phyloP scores from a whole-genome alignment of 2,888 invertebrate species.

The Acronicta psi region DNA sequence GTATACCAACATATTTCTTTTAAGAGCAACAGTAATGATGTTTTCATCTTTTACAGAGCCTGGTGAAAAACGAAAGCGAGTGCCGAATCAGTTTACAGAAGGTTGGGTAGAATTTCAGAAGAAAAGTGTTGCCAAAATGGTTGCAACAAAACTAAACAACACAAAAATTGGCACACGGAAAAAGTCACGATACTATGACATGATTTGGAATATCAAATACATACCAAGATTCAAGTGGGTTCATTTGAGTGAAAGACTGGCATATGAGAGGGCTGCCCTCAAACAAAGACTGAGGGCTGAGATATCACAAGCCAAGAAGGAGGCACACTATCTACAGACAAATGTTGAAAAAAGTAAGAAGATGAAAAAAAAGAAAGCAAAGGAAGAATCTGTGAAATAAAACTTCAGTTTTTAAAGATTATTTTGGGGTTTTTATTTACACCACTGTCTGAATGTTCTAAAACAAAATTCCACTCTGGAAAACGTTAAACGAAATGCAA shows the following conservation, averaged over 20 bases:
- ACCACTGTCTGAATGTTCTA: not conserved
- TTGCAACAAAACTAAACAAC: conserved; percentile 95
- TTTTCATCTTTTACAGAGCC: conserved; percentile 82
- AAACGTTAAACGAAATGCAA: too few relatives aligned
- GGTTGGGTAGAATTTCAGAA: conserved; percentile 98
- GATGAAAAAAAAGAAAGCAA: conserved; percentile 84
- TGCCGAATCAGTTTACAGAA: conserved; percentile 93
- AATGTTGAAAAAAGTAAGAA: conserved; percentile 94
- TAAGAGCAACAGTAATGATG: too few relatives aligned
- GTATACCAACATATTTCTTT: not conserved
- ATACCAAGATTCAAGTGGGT: conserved; percentile 98
- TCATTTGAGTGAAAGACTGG: conserved; percentile 97
- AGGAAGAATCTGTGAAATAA: conserved; percentile 51
- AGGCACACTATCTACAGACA: conserved; percentile 95
- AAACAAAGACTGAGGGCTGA: conserved; percentile 96
- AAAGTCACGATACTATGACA: conserved; percentile 95
- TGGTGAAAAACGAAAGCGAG: conserved; percentile 87
- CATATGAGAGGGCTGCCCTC: conserved; percentile 96
- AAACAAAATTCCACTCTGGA: not conserved
- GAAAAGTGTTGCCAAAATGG: conserved; percentile 95
- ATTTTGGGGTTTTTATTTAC: conserved; percentile 17
- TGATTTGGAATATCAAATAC: conserved; percentile 99
- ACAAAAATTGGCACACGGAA: conserved; percentile 95
- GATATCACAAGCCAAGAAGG: conserved; percentile 97
- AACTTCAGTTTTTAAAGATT: conserved; percentile 10